phyloP scores from a whole-genome alignment of 2,113 vertebrate genomes.

The Lophochroa leadbeateri region DNA sequence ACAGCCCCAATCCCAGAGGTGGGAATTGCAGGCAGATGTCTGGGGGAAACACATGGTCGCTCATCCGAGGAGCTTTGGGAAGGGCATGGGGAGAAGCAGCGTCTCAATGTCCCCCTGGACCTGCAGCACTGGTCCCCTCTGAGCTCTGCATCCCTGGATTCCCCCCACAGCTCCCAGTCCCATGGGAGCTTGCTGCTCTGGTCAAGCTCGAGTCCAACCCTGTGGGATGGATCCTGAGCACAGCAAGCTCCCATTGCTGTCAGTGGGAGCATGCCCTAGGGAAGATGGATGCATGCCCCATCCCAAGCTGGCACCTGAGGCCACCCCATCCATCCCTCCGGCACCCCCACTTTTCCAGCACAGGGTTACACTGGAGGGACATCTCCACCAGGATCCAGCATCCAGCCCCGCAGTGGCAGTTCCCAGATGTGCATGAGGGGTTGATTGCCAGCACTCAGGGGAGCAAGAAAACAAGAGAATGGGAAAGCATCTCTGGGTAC shows the following conservation, averaged over 20 bases:
- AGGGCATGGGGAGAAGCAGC: accelerated
- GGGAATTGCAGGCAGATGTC: constrained; percentile 18
- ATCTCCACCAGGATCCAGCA: accelerated
- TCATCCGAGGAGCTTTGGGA: neutral
- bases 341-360: neutral
- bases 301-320: neutral
- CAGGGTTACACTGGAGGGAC: accelerated
- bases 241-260: neutral
- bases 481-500: neutral
- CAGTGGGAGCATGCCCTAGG: accelerated
- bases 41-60: accelerated
- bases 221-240: neutral
- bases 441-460: neutral
- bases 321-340: accelerated
- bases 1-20: neutral
- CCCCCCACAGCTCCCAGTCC: neutral
- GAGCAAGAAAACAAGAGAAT: neutral
- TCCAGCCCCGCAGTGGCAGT: neutral
- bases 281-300: accelerated
- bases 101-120: accelerated
- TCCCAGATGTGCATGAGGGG: accelerated
- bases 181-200: accelerated
- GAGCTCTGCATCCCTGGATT: neutral
- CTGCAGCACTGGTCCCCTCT: no score
- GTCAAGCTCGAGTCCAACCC: accelerated